Conservation (phyloP, 1,140 invertebrate species). For the Tetramorium alpestre region DNA sequence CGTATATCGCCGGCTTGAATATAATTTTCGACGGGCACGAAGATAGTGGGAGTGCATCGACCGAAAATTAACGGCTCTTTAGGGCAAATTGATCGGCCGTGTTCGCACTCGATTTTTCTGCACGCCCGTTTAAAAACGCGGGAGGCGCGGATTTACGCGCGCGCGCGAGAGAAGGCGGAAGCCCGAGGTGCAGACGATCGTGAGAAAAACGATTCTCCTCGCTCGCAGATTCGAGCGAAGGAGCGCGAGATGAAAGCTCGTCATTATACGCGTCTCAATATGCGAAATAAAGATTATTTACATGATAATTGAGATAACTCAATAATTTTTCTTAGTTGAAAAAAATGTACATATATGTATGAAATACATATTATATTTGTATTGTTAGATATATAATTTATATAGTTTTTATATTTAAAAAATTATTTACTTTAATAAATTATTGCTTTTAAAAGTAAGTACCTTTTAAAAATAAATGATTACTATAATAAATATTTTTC, state of each 20-base stretch:
- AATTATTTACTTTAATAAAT: no score
- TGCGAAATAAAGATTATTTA: neutral
- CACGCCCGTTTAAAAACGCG: constrained; percentile 48
- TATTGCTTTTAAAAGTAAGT: no score
- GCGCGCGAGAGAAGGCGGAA: constrained; percentile 64
- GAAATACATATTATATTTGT: neutral
- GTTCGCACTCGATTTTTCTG: constrained; percentile 83
- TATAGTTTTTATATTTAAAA: neutral
- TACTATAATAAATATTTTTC: no score
- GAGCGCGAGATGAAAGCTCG: neutral
- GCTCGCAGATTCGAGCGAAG: neutral
- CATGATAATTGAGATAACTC: neutral
- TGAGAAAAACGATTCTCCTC: constrained; percentile 63
- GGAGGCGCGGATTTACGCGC: neutral
- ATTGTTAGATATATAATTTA: neutral
- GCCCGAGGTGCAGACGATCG: constrained; percentile 54
- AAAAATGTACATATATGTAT: neutral
- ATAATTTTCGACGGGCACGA: constrained; percentile 81
- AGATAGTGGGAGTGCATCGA: constrained; percentile 72
- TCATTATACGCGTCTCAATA: neutral
- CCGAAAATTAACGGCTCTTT: constrained; percentile 82
- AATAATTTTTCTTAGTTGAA: neutral
- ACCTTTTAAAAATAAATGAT: no score
- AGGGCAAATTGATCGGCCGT: constrained; percentile 83
- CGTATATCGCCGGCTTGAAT: constrained; percentile 71